Conservation (phyloP, 2,113 vertebrate genomes). For the Pandion haliaetus region DNA sequence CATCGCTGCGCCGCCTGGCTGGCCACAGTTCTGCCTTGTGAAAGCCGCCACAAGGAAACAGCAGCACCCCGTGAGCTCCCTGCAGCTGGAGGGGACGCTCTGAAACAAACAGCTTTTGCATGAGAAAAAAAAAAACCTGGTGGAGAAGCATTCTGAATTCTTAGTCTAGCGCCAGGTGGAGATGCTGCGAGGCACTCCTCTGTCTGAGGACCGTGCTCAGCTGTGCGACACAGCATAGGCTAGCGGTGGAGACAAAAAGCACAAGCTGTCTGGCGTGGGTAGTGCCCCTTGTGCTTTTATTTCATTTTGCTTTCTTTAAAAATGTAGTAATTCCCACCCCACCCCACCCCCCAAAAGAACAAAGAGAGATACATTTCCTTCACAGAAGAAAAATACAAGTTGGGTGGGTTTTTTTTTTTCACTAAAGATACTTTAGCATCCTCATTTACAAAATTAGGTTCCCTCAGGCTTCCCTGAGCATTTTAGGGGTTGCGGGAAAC, state of each 20-base stretch:
- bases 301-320: conserved; percentile 7
- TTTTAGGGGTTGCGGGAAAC: background rate
- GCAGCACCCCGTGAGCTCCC: too few species aligned
- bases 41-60: rapidly evolving
- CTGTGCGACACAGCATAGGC: rapidly evolving
- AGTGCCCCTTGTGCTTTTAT: background rate
- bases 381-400: conserved; percentile 65
- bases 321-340: background rate
- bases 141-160: background rate
- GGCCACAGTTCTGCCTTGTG: background rate
- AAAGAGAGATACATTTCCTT: conserved; percentile 33
- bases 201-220: rapidly evolving
- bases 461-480: background rate
- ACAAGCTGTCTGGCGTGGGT: background rate
- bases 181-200: rapidly evolving
- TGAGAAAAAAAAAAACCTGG: background rate
- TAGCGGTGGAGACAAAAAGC: too few species aligned
- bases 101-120: background rate
- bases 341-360: background rate
- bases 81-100: too few species aligned
- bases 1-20: background rate
- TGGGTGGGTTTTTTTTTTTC: background rate
- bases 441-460: background rate
- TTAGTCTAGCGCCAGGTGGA: rapidly evolving
- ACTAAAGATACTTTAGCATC: background rate